Evolutionary conservation across 2,113 vertebrate species (phyloP).

Genomic region (Rhea americana): DNA sequence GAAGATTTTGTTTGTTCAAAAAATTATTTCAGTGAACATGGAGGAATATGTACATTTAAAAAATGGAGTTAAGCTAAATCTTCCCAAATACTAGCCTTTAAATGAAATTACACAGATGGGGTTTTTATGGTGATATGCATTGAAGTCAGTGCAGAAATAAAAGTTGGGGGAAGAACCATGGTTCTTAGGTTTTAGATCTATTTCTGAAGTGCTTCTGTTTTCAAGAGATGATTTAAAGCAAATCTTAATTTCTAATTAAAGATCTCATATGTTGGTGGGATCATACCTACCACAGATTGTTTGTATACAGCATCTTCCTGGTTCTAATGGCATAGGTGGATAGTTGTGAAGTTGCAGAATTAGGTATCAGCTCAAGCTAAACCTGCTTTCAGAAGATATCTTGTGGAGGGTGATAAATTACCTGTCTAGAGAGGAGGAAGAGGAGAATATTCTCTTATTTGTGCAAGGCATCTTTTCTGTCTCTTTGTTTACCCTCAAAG

Average conservation of each 20-base stretch:
- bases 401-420: not conserved
- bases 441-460: not conserved
- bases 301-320: not conserved
- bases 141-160: not conserved
- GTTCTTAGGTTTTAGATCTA: not conserved
- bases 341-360: not conserved
- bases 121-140: accelerated
- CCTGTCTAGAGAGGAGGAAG: not conserved
- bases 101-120: not conserved
- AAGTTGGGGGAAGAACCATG: not conserved
- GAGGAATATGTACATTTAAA: not conserved
- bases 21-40: not conserved
- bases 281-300: not conserved
- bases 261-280: not conserved
- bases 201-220: not conserved
- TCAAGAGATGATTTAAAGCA: not conserved
- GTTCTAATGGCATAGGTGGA: not conserved
- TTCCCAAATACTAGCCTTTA: not conserved
- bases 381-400: not conserved
- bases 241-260: not conserved
- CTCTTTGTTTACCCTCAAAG: not conserved
- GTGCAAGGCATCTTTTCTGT: not conserved
- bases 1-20: not conserved
- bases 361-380: not conserved
- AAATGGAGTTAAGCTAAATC: not conserved